These are phyloP conservation scores for Leptopilina myrica DNA, from an alignment of 2,888 invertebrate genomes.

Conservation along the genomic window DNA sequence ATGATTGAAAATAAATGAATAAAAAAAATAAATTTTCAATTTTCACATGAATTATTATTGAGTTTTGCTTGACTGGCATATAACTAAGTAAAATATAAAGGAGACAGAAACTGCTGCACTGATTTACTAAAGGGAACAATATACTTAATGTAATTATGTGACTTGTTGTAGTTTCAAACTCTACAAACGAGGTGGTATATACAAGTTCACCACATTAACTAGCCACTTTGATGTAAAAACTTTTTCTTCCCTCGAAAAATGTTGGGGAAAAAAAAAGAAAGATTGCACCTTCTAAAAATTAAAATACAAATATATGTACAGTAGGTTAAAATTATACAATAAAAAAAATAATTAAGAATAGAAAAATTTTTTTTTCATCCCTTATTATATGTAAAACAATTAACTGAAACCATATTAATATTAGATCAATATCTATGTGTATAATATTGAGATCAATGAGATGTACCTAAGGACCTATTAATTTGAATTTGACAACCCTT, in stretches of 20 bases:
- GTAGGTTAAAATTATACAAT: no score
- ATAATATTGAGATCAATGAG: constrained; percentile 7
- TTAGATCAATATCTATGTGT: constrained; percentile 1
- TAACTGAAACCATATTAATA: neutral
- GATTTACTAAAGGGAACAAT: constrained; percentile 17
- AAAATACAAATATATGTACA: neutral
- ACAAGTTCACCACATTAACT: constrained; percentile 7
- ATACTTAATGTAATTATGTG: constrained; percentile 20
- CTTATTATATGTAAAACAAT: neutral
- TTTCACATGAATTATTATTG: neutral
- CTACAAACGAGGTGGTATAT: constrained; percentile 9
- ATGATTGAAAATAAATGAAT: no score
- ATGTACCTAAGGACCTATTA: constrained; percentile 24
- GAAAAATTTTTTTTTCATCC: no score
- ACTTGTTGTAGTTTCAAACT: constrained; percentile 20
- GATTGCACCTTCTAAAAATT: neutral
- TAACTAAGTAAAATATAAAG: neutral
- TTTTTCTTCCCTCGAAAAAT: neutral
- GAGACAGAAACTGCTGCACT: constrained; percentile 1
- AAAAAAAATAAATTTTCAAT: neutral
- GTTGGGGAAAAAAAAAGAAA: neutral
- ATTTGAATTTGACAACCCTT: constrained; percentile 37
- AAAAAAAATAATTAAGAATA: no score
- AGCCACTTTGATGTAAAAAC: constrained; percentile 6
- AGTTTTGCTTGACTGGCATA: neutral